Base-by-base conservation (phyloP, 2,797 vertebrate species). In the Avahi laniger region DNA sequence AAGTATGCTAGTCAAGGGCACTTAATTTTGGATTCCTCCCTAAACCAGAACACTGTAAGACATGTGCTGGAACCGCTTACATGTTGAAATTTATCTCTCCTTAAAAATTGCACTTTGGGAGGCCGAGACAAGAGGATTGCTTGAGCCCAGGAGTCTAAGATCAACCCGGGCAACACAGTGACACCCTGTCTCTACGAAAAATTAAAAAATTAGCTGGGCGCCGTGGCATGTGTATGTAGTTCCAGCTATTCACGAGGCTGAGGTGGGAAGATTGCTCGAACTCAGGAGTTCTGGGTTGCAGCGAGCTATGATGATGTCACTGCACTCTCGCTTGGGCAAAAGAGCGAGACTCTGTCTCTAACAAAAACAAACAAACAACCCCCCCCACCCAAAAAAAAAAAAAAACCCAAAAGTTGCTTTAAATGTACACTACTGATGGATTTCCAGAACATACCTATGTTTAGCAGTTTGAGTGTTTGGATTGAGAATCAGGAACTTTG, bases 401-500 rank as follows among this genome's bases (percentile, higher is more conserved):
- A 52, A 52, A 52, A 4, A 33, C 33, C 63, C n/a, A n/a, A 82
- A 90, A 84, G 61, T 72, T 90, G 72, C 65, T 96, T 92, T 88
- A 87, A 67, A 70, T 63, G 57, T 54, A 38, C 22, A 76, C 3
- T 43, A n/a, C 22, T 35, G 43, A 67, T 11, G 33, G 46, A 88
- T 83, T 94, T 95, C 46, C 35, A 92, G 54, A 91, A 94, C 48
- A 83, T 43, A 73, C 54, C 52, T 90, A 50, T n/a, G 28, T 70
- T 76, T n/a, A 80, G 75, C 38, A 87, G 59, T 96, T 38, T 90
- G 73, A 93, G 61, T 75, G 41, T 61, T 70, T 93, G 87, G 52
- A 84, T 7, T 85, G 38, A 83, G 22, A 89, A 33, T 67, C 75
- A 80, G 76, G 67, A 91, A 75, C 50, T 97, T 89, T 78, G 73